A percentile compares a stretch with the other conserved stretches of the same genome.
phyloP scores from a whole-genome alignment of 2,888 invertebrate genomes.

The Ariolimax columbianus region DNA sequence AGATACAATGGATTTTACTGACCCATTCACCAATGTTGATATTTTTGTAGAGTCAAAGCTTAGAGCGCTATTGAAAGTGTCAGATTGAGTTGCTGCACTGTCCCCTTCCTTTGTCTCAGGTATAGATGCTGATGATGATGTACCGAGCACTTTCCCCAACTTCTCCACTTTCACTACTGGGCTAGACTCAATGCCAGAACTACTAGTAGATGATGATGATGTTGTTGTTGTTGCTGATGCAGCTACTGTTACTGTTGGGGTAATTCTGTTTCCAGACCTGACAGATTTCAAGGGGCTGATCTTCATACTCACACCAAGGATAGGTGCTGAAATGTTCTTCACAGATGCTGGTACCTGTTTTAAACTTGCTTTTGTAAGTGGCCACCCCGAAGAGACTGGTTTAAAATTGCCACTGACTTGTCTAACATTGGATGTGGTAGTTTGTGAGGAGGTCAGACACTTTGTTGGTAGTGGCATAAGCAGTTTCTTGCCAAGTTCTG shows the following conservation, averaged over 20 bases:
- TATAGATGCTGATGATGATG: not conserved
- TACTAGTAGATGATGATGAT: conserved; percentile 39
- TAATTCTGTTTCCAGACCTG: conserved; percentile 54
- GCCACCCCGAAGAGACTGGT: conserved; percentile 40
- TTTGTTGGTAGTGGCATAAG: conserved; percentile 47
- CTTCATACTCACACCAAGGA: conserved; percentile 55
- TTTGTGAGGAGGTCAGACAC: conserved; percentile 31
- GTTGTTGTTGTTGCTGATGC: conserved; percentile 41
- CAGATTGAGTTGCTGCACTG: not conserved
- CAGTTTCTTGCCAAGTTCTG: conserved; percentile 54
- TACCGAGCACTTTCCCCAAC: conserved; percentile 56
- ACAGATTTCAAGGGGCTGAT: conserved; percentile 57
- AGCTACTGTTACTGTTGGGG: conserved; percentile 31
- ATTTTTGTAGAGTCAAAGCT: conserved; percentile 44
- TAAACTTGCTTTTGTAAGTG: conserved; percentile 69
- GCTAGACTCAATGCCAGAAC: conserved; percentile 68
- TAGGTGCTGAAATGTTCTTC: conserved; percentile 32
- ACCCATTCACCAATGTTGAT: conserved; percentile 56
- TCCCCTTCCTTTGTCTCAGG: not conserved
- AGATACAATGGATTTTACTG: conserved; percentile 49
- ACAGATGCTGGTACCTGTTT: conserved; percentile 66
- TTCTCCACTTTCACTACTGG: conserved; percentile 77
- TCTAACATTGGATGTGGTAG: conserved; percentile 1
- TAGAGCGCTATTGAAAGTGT: conserved; percentile 4
- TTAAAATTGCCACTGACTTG: conserved; percentile 30